These are phyloP conservation scores for Dendroctonus valens DNA, from an alignment of 1,140 invertebrate genomes.

Conservation along the genomic window DNA sequence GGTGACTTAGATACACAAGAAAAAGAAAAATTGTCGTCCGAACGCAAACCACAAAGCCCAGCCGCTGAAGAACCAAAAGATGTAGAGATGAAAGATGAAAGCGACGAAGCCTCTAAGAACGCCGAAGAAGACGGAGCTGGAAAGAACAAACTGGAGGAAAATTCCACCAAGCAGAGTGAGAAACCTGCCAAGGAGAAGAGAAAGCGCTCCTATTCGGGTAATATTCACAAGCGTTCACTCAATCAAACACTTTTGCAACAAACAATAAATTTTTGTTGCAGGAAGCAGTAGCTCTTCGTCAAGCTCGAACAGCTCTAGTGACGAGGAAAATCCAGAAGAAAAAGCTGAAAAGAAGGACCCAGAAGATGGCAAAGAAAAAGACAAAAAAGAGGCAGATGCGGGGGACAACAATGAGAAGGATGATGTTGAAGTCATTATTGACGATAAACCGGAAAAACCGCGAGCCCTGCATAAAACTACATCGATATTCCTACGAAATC, in stretches of 20 bases:
- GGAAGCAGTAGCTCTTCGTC: slow-evolving; percentile 48
- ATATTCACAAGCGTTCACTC: too few relatives aligned
- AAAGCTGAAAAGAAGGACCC: slow-evolving; percentile 38
- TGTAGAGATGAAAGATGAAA: slow-evolving; percentile 6
- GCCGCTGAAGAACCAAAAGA: slow-evolving; percentile 44
- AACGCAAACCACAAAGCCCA: slow-evolving; percentile 46
- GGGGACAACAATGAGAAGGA: slow-evolving; percentile 46
- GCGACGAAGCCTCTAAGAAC: too few relatives aligned
- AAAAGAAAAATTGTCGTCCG: slow-evolving; percentile 29
- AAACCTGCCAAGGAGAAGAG: slow-evolving; percentile 40
- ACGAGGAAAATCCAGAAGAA: slow-evolving; percentile 38
- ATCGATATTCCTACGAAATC: slow-evolving; percentile 94
- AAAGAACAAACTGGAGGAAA: slow-evolving; percentile 23
- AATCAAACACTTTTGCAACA: too few relatives aligned
- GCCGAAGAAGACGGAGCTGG: slow-evolving; percentile 35
- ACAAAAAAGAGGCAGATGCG: slow-evolving; percentile 11
- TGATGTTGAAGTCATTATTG: slow-evolving; percentile 45
- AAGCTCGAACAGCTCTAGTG: slow-evolving; percentile 46
- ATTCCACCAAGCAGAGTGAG: slow-evolving; percentile 35
- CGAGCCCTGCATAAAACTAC: slow-evolving; percentile 87
- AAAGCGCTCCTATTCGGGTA: slow-evolving; percentile 47
- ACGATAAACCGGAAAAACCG: slow-evolving; percentile 63
- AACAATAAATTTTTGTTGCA: too few relatives aligned
- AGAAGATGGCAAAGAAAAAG: slow-evolving; percentile 36
- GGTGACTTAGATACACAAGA: slow-evolving; percentile 38